Evolutionary conservation across 1,140 invertebrate species (phyloP), one percentile per base, ranked within the genome.

Genomic region (Pseudobourletiella spinata): DNA sequence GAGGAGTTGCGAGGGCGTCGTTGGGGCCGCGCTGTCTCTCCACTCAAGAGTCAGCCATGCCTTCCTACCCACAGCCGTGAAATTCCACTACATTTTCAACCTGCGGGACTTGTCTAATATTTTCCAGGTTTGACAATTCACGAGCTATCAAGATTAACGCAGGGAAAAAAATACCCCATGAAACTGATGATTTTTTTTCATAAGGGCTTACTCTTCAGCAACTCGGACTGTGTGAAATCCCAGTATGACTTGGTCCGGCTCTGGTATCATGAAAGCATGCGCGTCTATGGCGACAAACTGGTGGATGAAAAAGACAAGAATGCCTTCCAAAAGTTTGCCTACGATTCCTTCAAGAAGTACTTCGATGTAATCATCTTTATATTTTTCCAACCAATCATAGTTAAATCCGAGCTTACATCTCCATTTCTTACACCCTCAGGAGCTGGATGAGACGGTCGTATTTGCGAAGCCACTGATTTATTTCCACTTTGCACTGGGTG

Each of bases 51-150:
- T 88, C 18, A 20, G 6, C 46, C 46, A 48, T 8, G 6, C 18
- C 16, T 48, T 48, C 24, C 8, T 48, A 11, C 46, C 46, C 22
- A 97, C 93, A 25, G 93, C 93, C 3, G 86, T 91, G 28, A 98
- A 97, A 75, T 98, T 95, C 72, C 94, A 97, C 76, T 98, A 98
- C 71, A 86, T 96, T 61, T 98, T 97, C 74, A 98, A 97, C 78
- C 78, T 98, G 26, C 77, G 95, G 58, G 95, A 98, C 73, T 80
- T 98, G 30, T 95, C 92, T 2, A 96, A 95, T 76, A 85, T 89
- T 25, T 91, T 91, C 71, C 86, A 89, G 79, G 93, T n/a, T 39
- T 11, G 32, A n/a, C n/a, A 39, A 11, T 39, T 39, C n/a, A 39
- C 8, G n/a, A 39, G n/a, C n/a, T 11, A 39, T 11, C 8, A 39